These are phyloP conservation scores for Antheraea mylitta DNA, from an alignment of 1,140 invertebrate species.

Conservation along the genomic window DNA sequence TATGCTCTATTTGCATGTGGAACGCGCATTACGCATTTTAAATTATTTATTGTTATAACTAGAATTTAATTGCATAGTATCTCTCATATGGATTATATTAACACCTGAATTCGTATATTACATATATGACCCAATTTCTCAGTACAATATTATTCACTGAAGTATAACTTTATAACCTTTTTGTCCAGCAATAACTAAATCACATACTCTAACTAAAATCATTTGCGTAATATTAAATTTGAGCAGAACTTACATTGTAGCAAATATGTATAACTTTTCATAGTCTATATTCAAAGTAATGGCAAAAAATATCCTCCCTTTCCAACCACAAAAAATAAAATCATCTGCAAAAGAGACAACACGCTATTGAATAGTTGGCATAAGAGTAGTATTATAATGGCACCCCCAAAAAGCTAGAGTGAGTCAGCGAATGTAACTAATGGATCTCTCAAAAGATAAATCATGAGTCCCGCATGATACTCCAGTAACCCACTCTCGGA, in stretches of 20 bases:
- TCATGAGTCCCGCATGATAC: slow-evolving; percentile 40
- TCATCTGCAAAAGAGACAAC: slow-evolving; percentile 17
- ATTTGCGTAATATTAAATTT: no score
- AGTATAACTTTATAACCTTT: no score
- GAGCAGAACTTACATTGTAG: not conserved
- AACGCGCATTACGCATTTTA: no score
- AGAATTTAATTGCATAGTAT: no score
- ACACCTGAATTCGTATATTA: no score
- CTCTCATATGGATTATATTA: no score
- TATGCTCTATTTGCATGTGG: no score
- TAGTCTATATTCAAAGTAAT: not conserved
- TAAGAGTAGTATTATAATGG: slow-evolving; percentile 23
- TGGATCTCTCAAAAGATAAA: slow-evolving; percentile 50
- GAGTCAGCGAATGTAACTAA: slow-evolving; percentile 65
- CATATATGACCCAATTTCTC: no score
- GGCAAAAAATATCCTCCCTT: not conserved
- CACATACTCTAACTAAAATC: no score
- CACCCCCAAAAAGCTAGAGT: slow-evolving; percentile 55
- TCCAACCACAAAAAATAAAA: not conserved
- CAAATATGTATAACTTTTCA: not conserved
- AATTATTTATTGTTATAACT: no score
- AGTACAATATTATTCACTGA: no score
- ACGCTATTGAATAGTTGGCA: slow-evolving; percentile 21
- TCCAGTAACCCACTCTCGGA: slow-evolving; percentile 30
- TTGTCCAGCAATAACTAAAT: no score